Evolutionary conservation across 2,797 vertebrate genomes (phyloP), one percentile per base, ranked within the genome.

Genomic region (Sarcoramphus papa): DNA sequence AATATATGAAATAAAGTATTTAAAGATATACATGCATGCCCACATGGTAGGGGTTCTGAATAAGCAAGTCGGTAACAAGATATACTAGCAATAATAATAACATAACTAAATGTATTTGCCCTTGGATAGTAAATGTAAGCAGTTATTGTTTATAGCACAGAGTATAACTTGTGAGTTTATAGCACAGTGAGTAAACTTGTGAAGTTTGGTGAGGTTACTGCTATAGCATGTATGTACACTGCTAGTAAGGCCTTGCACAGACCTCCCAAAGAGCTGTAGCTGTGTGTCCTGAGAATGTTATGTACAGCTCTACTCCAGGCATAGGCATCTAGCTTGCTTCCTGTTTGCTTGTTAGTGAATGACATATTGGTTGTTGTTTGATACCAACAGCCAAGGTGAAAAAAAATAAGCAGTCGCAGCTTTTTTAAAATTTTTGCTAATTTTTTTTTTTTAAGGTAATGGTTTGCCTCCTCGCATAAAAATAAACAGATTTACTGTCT

Each of bases 161-260:
- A 54, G 31, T 37, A 37, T 37, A 37, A 37, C 37, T 37, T 37
- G 37, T 37, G 37, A 37, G 16, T 57, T 80, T 64, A 54, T 48
- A 69, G 28, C 10, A 18, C 12, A 31, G 56, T 43, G 45, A 51
- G 35, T 48, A 74, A 31, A 57, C 27, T 57, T 54, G 41, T 23
- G 16, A 53, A 37, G 12, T 60, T 54, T 65, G 33, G 24, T 45
- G 41, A 62, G 33, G 56, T n/a, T 1, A 0, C 10, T 85, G 31
- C 35, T 31, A 30, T 7, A 40, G 53, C 0, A 0, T 25, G 14
- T 30, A 14, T 12, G 16, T 54, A 20, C 4, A 1, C 15, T 30
- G 9, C 13, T 68, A 5, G 27, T 33, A 41, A 53, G n/a, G 21
- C 30, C 7, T 24, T 40, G 22, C 11, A 24, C 12, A 91, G 45